Percentiles rank a stretch among this genome's conserved stretches.
Conservation (phyloP, 2,113 vertebrate species). For the Oenanthe melanoleuca region DNA sequence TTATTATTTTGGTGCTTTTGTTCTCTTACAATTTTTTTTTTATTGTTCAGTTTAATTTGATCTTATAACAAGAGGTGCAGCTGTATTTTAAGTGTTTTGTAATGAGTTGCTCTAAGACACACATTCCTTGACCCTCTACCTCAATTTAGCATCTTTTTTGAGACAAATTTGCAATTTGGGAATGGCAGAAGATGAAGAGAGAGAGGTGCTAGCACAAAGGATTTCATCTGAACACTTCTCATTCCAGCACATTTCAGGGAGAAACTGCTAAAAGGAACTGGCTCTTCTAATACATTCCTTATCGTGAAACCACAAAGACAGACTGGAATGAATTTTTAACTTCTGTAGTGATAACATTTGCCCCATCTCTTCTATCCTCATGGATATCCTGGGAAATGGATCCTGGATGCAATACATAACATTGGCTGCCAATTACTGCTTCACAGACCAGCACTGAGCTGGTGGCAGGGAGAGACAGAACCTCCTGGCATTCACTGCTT, state of each 20-base stretch:
- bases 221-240: conserved; percentile 70
- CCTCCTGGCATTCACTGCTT: conserved; percentile 61
- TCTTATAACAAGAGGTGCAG: conserved; percentile 29
- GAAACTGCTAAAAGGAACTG: conserved; percentile 73
- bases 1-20: conserved; percentile 29
- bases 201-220: conserved; percentile 62
- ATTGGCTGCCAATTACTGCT: conserved; percentile 72
- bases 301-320: conserved; percentile 70
- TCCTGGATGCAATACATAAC: conserved; percentile 60
- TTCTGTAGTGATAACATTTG: conserved; percentile 63
- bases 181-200: conserved; percentile 64
- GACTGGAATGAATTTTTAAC: conserved; percentile 47
- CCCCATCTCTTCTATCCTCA: conserved; percentile 65
- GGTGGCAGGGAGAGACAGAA: conserved; percentile 65
- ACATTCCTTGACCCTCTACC: conserved; percentile 70
- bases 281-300: conserved; percentile 71
- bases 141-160: conserved; percentile 65
- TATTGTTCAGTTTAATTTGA: conserved; percentile 44
- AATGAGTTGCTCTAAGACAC: conserved; percentile 58
- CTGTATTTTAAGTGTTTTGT: conserved; percentile 66
- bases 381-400: conserved; percentile 72
- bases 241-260: conserved; percentile 72
- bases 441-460: conserved; percentile 39
- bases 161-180: conserved; percentile 66
- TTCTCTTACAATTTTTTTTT: conserved; percentile 1